A percentile compares a stretch with the other conserved stretches of the same genome.
Evolutionary conservation across 2,797 vertebrate genomes (phyloP).

Genomic region (Rhinoraja longicauda): DNA sequence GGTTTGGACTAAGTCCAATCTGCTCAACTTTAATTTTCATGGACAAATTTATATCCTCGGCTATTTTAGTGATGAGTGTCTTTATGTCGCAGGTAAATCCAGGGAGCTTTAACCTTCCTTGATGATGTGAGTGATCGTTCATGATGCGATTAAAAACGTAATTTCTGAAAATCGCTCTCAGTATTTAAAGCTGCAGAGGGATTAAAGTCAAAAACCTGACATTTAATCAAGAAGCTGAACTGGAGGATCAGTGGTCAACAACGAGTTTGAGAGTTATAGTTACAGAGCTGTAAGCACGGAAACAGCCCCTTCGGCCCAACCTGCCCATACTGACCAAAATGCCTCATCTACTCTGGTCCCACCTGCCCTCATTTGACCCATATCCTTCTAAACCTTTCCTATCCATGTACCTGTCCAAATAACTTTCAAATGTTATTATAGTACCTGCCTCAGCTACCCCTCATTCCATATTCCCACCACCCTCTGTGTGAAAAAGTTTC

Average conservation of each 20-base stretch:
- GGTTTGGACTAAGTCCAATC: not conserved
- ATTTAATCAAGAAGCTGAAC: not conserved
- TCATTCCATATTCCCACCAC: too few species aligned
- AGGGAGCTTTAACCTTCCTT: not conserved
- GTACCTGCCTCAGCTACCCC: too few species aligned
- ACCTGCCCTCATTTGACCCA: too few species aligned
- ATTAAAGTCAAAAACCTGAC: not conserved
- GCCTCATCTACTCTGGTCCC: too few species aligned
- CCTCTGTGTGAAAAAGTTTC: too few species aligned
- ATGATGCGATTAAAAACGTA: slow-evolving; percentile 26
- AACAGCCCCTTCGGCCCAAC: too few species aligned
- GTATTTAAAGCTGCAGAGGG: not conserved
- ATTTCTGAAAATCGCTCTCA: not conserved
- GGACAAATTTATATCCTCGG: not conserved
- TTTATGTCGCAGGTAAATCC: not conserved
- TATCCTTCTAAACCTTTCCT: too few species aligned
- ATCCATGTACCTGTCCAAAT: too few species aligned
- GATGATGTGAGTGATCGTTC: not conserved
- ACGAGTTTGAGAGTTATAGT: not conserved
- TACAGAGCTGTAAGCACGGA: too few species aligned
- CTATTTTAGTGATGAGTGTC: not conserved
- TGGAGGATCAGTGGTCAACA: too few species aligned
- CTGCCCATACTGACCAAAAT: too few species aligned
- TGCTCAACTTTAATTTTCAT: not conserved
- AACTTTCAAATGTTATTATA: too few species aligned